phyloP scores from a whole-genome alignment of 2,888 invertebrate species.

The Phymatocera aterrima region DNA sequence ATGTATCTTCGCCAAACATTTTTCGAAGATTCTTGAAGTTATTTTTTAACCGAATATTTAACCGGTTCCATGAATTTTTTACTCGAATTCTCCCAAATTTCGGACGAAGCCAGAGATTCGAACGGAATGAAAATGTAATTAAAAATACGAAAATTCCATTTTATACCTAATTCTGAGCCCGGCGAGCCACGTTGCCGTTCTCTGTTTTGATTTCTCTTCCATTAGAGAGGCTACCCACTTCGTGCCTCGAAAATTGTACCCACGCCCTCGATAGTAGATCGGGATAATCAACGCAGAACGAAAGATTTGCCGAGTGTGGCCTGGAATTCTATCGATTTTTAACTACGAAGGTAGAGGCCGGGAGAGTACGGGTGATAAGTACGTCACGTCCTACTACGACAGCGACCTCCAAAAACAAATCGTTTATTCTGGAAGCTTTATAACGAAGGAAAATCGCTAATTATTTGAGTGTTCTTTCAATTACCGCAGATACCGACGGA shows the following conservation, averaged over 20 bases:
- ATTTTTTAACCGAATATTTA: too few relatives aligned
- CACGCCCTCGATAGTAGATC: constrained; percentile 37
- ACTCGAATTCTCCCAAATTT: too few relatives aligned
- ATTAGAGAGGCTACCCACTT: constrained; percentile 24
- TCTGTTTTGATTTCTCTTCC: constrained; percentile 29
- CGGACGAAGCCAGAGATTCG: not conserved
- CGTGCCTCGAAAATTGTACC: constrained; percentile 37
- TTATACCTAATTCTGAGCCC: not conserved
- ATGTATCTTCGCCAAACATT: too few relatives aligned
- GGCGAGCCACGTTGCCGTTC: not conserved
- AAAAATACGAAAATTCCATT: not conserved
- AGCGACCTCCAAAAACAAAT: not conserved
- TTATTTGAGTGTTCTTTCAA: not conserved
- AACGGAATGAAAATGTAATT: not conserved
- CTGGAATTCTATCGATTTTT: constrained; percentile 29
- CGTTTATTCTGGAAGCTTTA: constrained; percentile 1
- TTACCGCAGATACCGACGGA: not conserved
- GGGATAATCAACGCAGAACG: constrained; percentile 18
- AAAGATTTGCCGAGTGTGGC: constrained; percentile 27
- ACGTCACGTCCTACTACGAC: not conserved
- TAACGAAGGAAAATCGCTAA: not conserved
- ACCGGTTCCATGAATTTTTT: too few relatives aligned
- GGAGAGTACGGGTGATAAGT: not conserved
- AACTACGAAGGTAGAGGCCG: not conserved
- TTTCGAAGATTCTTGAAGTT: too few relatives aligned